Percentiles rank a stretch among this genome's conserved stretches.
These are phyloP conservation scores for Anguilla anguilla DNA, from an alignment of 2,797 vertebrate genomes.

Conservation along the genomic window DNA sequence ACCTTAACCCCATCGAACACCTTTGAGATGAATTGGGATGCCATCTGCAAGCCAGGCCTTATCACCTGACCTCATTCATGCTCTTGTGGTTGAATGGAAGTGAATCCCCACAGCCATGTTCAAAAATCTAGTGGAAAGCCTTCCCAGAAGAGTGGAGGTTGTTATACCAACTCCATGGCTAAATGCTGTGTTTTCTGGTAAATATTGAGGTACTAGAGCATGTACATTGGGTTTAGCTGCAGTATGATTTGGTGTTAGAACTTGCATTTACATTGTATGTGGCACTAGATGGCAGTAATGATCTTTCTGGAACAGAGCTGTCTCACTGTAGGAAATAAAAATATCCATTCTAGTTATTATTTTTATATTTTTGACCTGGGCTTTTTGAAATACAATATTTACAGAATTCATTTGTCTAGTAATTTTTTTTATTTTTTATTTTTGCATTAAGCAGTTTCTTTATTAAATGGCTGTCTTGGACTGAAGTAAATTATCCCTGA, in stretches of 20 bases:
- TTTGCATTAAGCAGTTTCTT: neutral
- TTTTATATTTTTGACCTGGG: neutral
- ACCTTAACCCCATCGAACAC: no score
- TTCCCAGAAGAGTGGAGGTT: no score
- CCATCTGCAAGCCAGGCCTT: no score
- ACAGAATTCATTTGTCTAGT: neutral
- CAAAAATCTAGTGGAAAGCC: no score
- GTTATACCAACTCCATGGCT: neutral
- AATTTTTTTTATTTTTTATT: neutral
- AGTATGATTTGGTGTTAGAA: neutral
- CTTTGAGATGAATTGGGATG: no score
- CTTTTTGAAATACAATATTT: neutral
- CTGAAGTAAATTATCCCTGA: neutral
- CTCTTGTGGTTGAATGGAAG: no score
- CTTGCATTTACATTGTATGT: neutral
- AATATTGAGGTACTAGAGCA: neutral
- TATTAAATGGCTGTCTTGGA: neutral
- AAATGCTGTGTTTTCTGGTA: neutral
- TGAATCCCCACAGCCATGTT: no score
- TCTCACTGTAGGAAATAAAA: neutral
- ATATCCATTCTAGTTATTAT: neutral
- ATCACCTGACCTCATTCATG: no score
- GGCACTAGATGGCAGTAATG: conserved; percentile 34
- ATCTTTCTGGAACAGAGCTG: neutral
- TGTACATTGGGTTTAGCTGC: neutral